Evolutionary conservation across 2,888 invertebrate genomes (phyloP).

Genomic region (Anodontia alba): DNA sequence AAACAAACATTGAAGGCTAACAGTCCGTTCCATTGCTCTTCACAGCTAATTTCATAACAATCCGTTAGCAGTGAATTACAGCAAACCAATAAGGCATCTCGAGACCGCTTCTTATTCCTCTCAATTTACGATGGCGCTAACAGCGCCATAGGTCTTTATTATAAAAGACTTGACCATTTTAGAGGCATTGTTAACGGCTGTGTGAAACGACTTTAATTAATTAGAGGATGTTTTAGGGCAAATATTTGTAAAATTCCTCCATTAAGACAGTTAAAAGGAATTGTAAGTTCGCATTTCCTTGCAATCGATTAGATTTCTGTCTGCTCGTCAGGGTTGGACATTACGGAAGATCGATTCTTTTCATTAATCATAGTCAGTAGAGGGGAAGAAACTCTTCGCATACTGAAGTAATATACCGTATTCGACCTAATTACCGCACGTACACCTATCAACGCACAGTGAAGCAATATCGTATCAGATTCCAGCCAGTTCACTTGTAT

Average conservation of each 20-base stretch:
- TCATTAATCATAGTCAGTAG: constrained; percentile 57
- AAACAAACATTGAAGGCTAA: too few species aligned
- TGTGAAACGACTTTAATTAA: constrained; percentile 63
- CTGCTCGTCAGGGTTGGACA: constrained; percentile 43
- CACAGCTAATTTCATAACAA: too few species aligned
- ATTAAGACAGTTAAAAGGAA: constrained; percentile 49
- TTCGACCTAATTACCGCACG: too few species aligned
- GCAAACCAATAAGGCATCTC: too few species aligned
- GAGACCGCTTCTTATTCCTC: not conserved
- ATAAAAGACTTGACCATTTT: constrained; percentile 48
- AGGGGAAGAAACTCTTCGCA: not conserved
- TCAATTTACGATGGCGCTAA: constrained; percentile 4
- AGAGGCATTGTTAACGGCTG: constrained; percentile 43
- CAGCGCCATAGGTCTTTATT: constrained; percentile 49
- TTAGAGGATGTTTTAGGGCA: constrained; percentile 58
- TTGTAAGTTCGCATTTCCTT: constrained; percentile 49
- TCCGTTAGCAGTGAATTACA: too few species aligned
- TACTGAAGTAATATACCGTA: too few species aligned
- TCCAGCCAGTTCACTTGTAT: too few species aligned
- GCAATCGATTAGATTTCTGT: constrained; percentile 51
- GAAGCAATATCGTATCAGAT: too few species aligned
- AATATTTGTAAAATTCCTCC: constrained; percentile 64
- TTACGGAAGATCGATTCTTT: constrained; percentile 24
- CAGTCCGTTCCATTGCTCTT: too few species aligned
- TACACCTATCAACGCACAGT: too few species aligned